Conservation (phyloP, 2,113 vertebrate genomes). For the Galeopterus variegatus region DNA sequence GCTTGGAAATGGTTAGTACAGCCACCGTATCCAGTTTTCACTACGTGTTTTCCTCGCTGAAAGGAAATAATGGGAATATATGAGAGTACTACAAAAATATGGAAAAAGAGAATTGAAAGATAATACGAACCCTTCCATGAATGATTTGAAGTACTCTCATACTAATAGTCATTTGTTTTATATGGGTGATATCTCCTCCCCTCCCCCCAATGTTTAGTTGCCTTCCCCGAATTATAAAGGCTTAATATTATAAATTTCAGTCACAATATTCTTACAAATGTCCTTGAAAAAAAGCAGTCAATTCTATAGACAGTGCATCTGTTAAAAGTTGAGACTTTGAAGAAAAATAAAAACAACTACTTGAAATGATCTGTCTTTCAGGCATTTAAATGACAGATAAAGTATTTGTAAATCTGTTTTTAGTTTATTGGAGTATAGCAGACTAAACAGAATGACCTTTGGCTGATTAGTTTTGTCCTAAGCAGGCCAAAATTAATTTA, state of each 20-base stretch:
- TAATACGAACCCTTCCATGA: too few relatives aligned
- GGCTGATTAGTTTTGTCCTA: slow-evolving; percentile 1
- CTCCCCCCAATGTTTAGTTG: not conserved
- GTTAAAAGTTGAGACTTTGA: not conserved
- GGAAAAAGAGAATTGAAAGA: too few relatives aligned
- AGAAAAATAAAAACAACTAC: not conserved
- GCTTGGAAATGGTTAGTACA: not conserved
- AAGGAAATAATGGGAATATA: not conserved
- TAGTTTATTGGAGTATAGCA: not conserved
- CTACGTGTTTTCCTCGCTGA: not conserved
- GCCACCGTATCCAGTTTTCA: not conserved
- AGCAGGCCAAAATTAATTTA: not conserved
- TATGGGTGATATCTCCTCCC: not conserved
- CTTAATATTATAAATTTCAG: not conserved
- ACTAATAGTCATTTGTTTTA: not conserved
- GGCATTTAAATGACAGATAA: not conserved
- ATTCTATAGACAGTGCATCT: not conserved
- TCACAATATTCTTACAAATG: not conserved
- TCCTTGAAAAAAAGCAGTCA: not conserved
- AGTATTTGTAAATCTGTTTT: slow-evolving; percentile 2
- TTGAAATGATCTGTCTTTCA: not conserved
- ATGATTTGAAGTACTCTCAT: too few relatives aligned
- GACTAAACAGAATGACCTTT: not conserved
- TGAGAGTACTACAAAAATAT: not conserved
- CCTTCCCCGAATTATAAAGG: not conserved